phyloP scores from a whole-genome alignment of 1,140 invertebrate species.

The Micrasema longulum region DNA sequence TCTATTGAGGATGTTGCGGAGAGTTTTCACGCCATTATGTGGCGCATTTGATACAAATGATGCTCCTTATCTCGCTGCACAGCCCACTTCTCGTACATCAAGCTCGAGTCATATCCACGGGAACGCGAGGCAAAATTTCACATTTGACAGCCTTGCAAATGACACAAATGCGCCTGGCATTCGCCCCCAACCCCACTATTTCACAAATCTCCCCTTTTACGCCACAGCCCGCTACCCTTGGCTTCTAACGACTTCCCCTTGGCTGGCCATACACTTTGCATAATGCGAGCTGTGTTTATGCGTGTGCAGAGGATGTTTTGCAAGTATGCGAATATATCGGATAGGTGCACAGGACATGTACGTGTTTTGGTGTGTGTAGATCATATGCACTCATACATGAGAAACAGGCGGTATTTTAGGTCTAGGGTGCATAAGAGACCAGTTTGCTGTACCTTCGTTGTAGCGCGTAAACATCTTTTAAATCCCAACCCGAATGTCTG shows the following conservation, averaged over 20 bases:
- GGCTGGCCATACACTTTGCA: slow-evolving; percentile 49
- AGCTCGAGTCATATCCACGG: slow-evolving; percentile 12
- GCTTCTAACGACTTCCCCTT: slow-evolving; percentile 54
- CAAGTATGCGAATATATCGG: slow-evolving; percentile 9
- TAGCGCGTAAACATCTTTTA: too few relatives aligned
- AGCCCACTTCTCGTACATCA: not conserved
- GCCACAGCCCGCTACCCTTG: slow-evolving; percentile 41
- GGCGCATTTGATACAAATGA: too few relatives aligned
- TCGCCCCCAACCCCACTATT: not conserved
- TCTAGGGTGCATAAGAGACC: too few relatives aligned
- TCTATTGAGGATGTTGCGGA: too few relatives aligned
- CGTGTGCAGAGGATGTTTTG: slow-evolving; percentile 36
- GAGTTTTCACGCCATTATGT: too few relatives aligned
- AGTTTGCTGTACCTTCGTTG: too few relatives aligned
- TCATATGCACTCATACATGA: too few relatives aligned
- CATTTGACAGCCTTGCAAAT: slow-evolving; percentile 38
- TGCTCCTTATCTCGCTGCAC: slow-evolving; percentile 5
- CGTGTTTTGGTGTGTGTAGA: too few relatives aligned
- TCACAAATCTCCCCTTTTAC: not conserved
- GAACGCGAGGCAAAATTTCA: slow-evolving; percentile 34
- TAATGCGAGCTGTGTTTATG: slow-evolving; percentile 36
- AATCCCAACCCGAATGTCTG: too few relatives aligned
- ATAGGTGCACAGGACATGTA: too few relatives aligned
- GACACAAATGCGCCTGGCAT: slow-evolving; percentile 34
- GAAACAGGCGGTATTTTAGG: too few relatives aligned